Evolutionary conservation across 2,797 vertebrate species (phyloP), one percentile per base, ranked within the genome.

Genomic region (Coregonus sp.): DNA sequence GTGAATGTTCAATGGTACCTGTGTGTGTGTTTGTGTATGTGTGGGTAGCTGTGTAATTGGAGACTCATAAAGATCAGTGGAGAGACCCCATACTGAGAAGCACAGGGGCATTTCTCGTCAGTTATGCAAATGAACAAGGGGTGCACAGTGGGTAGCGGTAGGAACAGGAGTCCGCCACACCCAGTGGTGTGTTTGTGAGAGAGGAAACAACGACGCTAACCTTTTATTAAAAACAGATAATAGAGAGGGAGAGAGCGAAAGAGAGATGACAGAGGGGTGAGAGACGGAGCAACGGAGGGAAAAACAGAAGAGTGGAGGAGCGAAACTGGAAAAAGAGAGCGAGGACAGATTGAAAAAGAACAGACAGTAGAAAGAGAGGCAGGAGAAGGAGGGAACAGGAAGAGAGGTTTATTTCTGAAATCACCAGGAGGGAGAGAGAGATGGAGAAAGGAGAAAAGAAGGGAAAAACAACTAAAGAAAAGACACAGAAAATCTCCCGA

Each of bases 151-250:
- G 61, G 40, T 12, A 12, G 61, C 3, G 63, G 37, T 67, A 50
- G 29, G n/a, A 75, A 66, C 40, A 67, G 37, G 65, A 72, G 56
- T 40, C 47, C 67, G 37, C 54, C 75, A 11, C 3, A 51, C 18
- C 54, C 54, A 5, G 47, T 47, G 73, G 31, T 33, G 31, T 33
- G 31, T 33, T 33, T 47, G 61, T 73, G 69, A 50, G 20, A 15
- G 70, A 18, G 52, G 14, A 77, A 25, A 50, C n/a, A 50, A 37
- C 12, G 33, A 79, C 11, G 73, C 40, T 76, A 80, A 81, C 76
- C 79, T 84, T 81, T 86, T 80, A 86, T 88, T 82, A 85, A 86
- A 86, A 52, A 70, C 56, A 51, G 50, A 72, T 79, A 84, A 84
- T 79, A 56, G 75, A 85, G 47, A 59, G 33, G 5, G 29, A 11